A percentile compares a stretch with the other conserved stretches of the same genome.
phyloP scores from a whole-genome alignment of 2,113 vertebrate species.

The Pygoscelis adeliae region DNA sequence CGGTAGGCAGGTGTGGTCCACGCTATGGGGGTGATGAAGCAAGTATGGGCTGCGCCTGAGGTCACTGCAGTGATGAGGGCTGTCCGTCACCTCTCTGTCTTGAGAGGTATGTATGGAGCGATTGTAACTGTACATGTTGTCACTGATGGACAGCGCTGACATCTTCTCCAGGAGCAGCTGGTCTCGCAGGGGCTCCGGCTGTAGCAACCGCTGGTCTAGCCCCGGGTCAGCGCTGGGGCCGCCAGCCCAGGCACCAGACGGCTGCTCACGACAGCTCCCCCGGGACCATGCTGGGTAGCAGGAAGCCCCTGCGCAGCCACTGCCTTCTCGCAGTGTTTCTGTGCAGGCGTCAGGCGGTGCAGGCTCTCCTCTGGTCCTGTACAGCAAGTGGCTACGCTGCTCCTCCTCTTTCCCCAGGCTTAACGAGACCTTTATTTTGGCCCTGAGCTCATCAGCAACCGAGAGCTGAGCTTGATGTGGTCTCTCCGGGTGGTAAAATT shows the following conservation, averaged over 20 bases:
- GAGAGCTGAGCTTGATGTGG: constrained; percentile 79
- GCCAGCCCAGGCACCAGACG: not conserved
- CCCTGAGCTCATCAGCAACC: constrained; percentile 87
- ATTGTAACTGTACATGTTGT: rapidly evolving
- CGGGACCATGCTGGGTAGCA: not conserved
- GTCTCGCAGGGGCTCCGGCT: not conserved
- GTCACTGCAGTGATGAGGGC: rapidly evolving
- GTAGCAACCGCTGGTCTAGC: not conserved
- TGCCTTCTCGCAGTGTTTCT: not conserved
- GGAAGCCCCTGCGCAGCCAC: not conserved
- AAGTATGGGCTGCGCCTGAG: not conserved
- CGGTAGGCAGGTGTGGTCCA: not conserved
- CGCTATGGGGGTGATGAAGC: not conserved
- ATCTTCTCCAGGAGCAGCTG: not conserved
- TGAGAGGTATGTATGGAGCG: not conserved
- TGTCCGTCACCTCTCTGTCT: not conserved
- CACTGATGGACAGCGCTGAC: not conserved
- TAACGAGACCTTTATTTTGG: constrained; percentile 57
- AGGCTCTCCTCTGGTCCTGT: not conserved
- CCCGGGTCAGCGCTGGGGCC: not conserved
- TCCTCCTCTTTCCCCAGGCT: constrained; percentile 10
- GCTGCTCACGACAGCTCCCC: not conserved
- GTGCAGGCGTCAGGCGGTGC: rapidly evolving
- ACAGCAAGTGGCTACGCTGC: not conserved
- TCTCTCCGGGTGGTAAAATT: constrained; percentile 89